Evolutionary conservation across 2,113 vertebrate species (phyloP), one percentile per base, ranked within the genome.

Genomic region (Scatophagus argus): DNA sequence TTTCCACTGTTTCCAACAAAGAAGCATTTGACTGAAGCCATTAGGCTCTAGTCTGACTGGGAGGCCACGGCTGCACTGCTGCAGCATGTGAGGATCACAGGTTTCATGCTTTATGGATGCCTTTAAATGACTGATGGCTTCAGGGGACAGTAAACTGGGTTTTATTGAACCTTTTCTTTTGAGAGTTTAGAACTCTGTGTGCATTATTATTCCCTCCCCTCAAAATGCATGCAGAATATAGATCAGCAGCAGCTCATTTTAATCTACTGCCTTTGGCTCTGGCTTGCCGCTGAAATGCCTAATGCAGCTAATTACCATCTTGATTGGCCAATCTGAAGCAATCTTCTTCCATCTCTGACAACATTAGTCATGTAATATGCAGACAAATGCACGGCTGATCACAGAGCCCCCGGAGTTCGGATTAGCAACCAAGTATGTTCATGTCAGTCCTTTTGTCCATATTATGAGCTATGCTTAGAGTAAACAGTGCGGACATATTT

Each of bases 41-140:
- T 64, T n/a, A 13, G 77, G 67, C 66, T 69, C 8, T 3, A 21
- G 23, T 65, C 41, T 77, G 51, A 58, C 44, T 49, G 59, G 38
- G 43, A 46, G 74, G 74, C 51, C 52, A 0, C 51, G 34, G 7
- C 64, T 72, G 78, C 55, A 29, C 77, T 1, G 68, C 70, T 56
- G 72, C n/a, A 61, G 70, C 85, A 89, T 86, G 87, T 87, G 89
- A 87, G 81, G 13, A 56, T 89, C 90, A 89, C 81, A 75, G 87
- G 79, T 88, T 73, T 66, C 47, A 8, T 66, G 46, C 76, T 79
- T 72, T 66, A 79, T 56, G 13, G 46, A 4, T 6, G 58, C 47
- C 58, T 75, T 64, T 58, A 70, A 70, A 63, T 65, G 47, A 83
- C 63, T 41, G 54, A 49, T 62, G 65, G 64, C 84, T 71, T 74